Evolutionary conservation across 1,140 invertebrate genomes (phyloP), one percentile per base, ranked within the genome.

Genomic region (Ctenoplectra terminalis): DNA sequence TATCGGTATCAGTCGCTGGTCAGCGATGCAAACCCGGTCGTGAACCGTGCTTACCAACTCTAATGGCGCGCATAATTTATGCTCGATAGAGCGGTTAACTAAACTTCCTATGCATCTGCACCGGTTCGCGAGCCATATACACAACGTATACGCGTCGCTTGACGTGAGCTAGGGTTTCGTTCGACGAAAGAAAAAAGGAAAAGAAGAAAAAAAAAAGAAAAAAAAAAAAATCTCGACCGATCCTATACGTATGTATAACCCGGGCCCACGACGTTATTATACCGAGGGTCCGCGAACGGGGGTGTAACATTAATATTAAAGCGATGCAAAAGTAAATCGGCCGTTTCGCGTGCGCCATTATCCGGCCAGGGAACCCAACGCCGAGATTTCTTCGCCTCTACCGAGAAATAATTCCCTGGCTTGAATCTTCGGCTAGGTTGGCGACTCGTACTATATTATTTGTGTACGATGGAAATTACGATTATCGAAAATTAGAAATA

Each of bases 61-160:
- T 91, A 92, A 92, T 91, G 90, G 88, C 84, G 81, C 81, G 90
- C 87, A 92, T 92, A 92, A 92, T 92, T 92, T 92, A 92, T 92
- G 88, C 85, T 86, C 87, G 88, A 92, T 91, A 90, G 88, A 83
- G 87, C 84, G 84, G 82, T 83, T 83, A 87, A 89, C 88, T 87
- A 89, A 74, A 77, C 84, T 84, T 86, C 84, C 81, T 84, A 73
- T 83, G 79, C 64, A 67, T 69, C 73, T 64, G 61, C 58, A 66
- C 26, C 69, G 73, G 70, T 83, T 29, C 40, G 11, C 26, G 37
- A 40, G 40, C 6, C 52, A 52, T 79, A 81, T 67, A 17, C 2
- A 66, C 23, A 0, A n/a, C 6, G 0, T 23, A 11, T 20, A 77
- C 64, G 74, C 69, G 73, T 82, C 72, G 85, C 11, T 83, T 79